These are phyloP conservation scores for Choloepus didactylus DNA, from an alignment of 2,797 vertebrate species.

Conservation along the genomic window DNA sequence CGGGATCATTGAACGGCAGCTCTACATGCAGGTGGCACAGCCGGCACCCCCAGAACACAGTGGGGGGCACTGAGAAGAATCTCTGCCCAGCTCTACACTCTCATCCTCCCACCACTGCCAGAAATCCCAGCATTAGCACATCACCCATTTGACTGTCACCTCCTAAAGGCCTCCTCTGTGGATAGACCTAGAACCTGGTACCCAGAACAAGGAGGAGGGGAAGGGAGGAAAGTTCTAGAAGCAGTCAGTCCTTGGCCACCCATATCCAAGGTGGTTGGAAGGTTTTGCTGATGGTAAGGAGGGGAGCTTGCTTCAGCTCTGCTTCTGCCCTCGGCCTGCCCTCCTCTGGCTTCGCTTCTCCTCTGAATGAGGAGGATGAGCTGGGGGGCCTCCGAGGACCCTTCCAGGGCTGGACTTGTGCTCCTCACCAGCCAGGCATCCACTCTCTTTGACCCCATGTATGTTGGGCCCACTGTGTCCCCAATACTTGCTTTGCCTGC, in stretches of 20 bases:
- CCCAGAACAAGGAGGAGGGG: background rate
- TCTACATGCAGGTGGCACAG: background rate
- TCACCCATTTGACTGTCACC: background rate
- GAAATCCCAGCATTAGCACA: background rate
- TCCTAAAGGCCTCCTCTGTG: background rate
- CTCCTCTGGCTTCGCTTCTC: background rate
- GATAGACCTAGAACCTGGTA: background rate
- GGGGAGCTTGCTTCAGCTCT: background rate
- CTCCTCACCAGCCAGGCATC: background rate
- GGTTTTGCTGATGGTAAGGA: background rate
- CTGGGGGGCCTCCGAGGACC: background rate
- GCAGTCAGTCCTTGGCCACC: background rate
- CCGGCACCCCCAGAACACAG: accelerated
- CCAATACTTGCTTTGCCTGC: background rate
- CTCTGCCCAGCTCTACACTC: background rate
- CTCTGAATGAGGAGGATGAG: background rate
- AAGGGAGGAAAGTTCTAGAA: background rate
- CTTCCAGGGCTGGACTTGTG: background rate
- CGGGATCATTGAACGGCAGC: background rate
- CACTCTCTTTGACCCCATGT: accelerated
- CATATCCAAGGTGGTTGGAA: accelerated
- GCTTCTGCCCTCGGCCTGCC: background rate
- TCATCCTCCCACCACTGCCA: background rate
- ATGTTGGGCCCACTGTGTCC: accelerated
- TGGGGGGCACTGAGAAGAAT: background rate